phyloP scores from a whole-genome alignment of 2,113 vertebrate species.

The Nibea albiflora region DNA sequence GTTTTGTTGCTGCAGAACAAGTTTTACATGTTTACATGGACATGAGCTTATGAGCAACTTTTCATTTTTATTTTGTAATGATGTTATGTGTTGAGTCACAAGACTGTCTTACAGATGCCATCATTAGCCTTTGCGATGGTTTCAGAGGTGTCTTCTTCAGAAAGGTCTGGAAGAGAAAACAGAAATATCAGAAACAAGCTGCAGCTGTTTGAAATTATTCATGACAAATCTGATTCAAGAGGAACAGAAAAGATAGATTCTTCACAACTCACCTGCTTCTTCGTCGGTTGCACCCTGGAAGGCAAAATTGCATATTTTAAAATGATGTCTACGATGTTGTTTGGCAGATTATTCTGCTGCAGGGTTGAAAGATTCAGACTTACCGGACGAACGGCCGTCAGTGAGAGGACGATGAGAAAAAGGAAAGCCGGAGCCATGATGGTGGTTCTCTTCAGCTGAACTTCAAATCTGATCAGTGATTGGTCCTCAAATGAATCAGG shows the following conservation, averaged over 20 bases:
- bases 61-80: no score
- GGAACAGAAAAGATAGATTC: neutral
- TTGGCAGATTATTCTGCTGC: neutral
- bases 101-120: neutral
- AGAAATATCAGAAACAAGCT: neutral
- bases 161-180: constrained; percentile 15
- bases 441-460: neutral
- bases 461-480: constrained; percentile 3
- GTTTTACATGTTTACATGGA: neutral
- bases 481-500: neutral
- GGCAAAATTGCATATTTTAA: neutral
- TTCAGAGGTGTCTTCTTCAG: neutral
- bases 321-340: neutral
- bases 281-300: constrained; percentile 20
- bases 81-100: no score
- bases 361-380: neutral
- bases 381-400: neutral
- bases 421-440: constrained; percentile 43
- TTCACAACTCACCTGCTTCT: constrained; percentile 2
- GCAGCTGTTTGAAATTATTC: neutral
- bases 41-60: no score
- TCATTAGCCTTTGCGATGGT: constrained; percentile 13
- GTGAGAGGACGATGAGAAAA: constrained; percentile 30
- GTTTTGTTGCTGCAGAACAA: neutral
- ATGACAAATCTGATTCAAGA: neutral